A percentile compares a stretch with the other conserved stretches of the same genome.
Evolutionary conservation across 1,140 invertebrate species (phyloP).

Genomic region (Babylonia areolata): DNA sequence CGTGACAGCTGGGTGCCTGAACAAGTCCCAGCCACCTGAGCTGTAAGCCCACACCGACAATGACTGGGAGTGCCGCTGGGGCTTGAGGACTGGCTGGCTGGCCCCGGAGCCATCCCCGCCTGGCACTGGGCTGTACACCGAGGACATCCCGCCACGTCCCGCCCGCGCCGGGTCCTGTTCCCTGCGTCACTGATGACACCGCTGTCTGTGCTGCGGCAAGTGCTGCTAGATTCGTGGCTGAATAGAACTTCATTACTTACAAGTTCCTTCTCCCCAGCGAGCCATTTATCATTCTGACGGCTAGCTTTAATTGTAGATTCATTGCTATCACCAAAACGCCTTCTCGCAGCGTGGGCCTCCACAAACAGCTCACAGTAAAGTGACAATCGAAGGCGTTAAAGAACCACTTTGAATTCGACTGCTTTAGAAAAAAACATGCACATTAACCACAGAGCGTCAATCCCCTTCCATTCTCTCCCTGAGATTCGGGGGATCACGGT

Average conservation of each 20-base stretch:
- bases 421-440: background rate
- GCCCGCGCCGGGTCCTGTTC: background rate
- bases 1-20: too few relatives aligned
- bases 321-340: conserved; percentile 9
- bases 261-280: background rate
- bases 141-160: background rate
- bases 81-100: too few relatives aligned
- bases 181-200: background rate
- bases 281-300: conserved; percentile 18
- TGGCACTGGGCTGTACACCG: background rate
- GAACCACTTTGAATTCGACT: background rate
- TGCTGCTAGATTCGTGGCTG: background rate
- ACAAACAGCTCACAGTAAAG: background rate
- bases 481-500: background rate
- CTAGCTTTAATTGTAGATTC: conserved; percentile 7
- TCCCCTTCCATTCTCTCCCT: background rate
- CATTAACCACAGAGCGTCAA: background rate
- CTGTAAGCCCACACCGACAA: too few relatives aligned
- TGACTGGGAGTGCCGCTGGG: too few relatives aligned
- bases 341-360: conserved; percentile 17
- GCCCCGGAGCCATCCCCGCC: background rate
- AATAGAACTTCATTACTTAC: background rate
- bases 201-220: background rate
- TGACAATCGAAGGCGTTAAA: background rate
- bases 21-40: too few relatives aligned